Evolutionary conservation across 1,140 invertebrate genomes (phyloP).

Genomic region (Leptonema lineaticorne): DNA sequence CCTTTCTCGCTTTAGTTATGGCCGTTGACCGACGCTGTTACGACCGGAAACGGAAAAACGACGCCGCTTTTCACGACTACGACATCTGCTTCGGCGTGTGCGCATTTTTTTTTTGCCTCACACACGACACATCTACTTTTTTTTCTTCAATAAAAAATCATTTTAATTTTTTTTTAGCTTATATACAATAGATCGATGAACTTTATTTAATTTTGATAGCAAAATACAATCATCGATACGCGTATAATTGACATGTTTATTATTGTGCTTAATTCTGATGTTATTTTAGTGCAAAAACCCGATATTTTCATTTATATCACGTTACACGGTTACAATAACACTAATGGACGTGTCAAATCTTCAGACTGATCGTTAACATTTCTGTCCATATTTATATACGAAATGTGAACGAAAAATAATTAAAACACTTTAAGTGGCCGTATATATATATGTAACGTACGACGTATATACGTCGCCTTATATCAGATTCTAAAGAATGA

Average conservation of each 20-base stretch:
- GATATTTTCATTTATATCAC: constrained; percentile 4
- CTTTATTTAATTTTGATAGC: no score
- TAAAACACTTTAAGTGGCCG: no score
- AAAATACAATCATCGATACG: no score
- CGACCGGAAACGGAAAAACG: background rate
- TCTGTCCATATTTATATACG: no score
- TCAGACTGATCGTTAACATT: constrained; percentile 16
- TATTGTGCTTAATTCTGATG: constrained; percentile 1
- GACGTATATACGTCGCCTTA: no score
- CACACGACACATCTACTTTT: background rate
- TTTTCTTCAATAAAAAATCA: no score
- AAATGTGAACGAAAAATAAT: background rate
- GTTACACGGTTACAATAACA: constrained; percentile 23
- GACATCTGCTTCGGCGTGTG: no score
- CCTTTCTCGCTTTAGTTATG: constrained; percentile 6
- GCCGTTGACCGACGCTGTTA: background rate
- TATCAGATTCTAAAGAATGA: no score
- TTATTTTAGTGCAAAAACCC: constrained; percentile 8
- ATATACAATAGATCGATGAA: background rate
- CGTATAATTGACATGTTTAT: constrained; percentile 16
- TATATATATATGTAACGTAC: no score
- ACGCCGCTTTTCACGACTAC: no score
- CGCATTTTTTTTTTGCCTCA: background rate
- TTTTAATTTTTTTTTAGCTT: background rate
- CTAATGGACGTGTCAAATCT: constrained; percentile 25